Base-by-base conservation (phyloP, 2,113 vertebrate species). In the Copsychus sechellarum region DNA sequence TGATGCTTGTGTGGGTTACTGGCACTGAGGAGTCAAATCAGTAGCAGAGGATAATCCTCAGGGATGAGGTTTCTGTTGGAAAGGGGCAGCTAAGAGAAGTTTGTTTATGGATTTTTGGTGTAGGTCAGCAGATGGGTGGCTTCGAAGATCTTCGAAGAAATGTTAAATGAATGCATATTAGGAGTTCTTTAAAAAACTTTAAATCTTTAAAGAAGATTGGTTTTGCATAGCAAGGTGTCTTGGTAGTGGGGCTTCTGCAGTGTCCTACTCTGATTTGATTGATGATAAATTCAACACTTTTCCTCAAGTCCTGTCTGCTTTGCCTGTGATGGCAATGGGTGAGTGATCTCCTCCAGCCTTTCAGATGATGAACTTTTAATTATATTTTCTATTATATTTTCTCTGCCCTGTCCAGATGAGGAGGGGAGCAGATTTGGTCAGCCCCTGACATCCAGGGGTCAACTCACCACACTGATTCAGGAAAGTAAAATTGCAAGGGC, bases 261-360 rank as follows among this genome's bases (percentile, higher is more conserved):
- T 14, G 36, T 61, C 40, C 21, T 61, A 3, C 54, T 69, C n/a
- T 47, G 14, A 33, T 61, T 17, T 69, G 40, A 36, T 8, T 42
- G 22, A 12, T 56, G 50, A 26, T 14, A 19, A 45, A 38, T 66
- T 58, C 29, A 60, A 1, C 40, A 61, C 14, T 16, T 56, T 83
- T 56, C 31, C 18, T 40, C 62, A 36, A 22, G 34, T 33, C 48
- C 48, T 36, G 29, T 8, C 29, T 47, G 18, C 48, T 76, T 45
- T 48, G 21, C 48, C 22, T 11, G 29, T 0, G 0, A 21, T 11
- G 11, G 15, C 45, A 33, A 11, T 33, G 40, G 14, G 12, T 16
- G 62, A 56, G 29, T 42, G 34, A 25, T 33, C 26, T 34, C 26
- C 56, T 51, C 31, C 22, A 70, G 48, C 26, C 56, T 47, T 83